These are phyloP conservation scores for Perizoma affinitatum DNA, from an alignment of 2,888 invertebrate species.

Conservation along the genomic window DNA sequence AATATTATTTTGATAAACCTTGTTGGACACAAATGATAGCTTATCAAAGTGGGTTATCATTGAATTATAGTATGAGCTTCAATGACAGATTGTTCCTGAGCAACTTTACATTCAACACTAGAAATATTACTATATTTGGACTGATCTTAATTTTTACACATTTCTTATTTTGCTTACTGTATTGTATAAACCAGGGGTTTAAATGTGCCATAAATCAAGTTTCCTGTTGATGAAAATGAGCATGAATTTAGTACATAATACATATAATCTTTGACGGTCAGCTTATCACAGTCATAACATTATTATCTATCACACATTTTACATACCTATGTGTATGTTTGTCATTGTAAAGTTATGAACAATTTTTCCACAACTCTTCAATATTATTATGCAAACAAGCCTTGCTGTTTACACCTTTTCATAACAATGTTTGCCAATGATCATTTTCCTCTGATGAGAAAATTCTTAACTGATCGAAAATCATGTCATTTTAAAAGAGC, in stretches of 20 bases:
- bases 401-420: slow-evolving; percentile 1
- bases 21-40: slow-evolving; percentile 11
- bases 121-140: too few species aligned
- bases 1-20: slow-evolving; percentile 8
- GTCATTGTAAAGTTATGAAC: slow-evolving; percentile 16
- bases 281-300: slow-evolving; percentile 3
- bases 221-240: neutral
- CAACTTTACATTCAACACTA: neutral
- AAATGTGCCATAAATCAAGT: too few species aligned
- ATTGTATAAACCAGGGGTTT: too few species aligned
- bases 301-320: slow-evolving; percentile 23
- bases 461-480: too few species aligned
- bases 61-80: slow-evolving; percentile 13
- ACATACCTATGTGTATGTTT: slow-evolving; percentile 21
- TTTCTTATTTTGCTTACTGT: too few species aligned
- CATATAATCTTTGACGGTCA: slow-evolving; percentile 5
- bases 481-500: neutral
- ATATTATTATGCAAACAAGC: slow-evolving; percentile 11
- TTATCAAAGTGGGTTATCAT: slow-evolving; percentile 51
- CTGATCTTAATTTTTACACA: too few species aligned
- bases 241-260: slow-evolving; percentile 13
- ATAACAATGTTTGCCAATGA: slow-evolving; percentile 21
- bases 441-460: slow-evolving; percentile 12
- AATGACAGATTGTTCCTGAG: slow-evolving; percentile 12
- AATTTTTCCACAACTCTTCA: slow-evolving; percentile 31